A percentile compares a stretch with the other conserved stretches of the same genome.
Evolutionary conservation across 2,888 invertebrate species (phyloP).

Genomic region (Netelia virgata): DNA sequence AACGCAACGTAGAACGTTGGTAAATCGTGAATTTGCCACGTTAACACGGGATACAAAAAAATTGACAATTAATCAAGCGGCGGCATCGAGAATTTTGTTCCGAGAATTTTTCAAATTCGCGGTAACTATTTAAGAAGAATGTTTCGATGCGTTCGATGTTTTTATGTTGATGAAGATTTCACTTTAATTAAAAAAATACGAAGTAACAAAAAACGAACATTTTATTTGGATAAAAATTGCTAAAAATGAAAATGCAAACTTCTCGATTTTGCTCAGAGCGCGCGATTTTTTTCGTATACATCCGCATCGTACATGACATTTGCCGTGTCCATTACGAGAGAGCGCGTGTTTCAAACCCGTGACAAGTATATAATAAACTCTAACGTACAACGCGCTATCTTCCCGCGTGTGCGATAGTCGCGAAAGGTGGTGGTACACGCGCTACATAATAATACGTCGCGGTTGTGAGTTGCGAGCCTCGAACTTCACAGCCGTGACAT

Average conservation of each 20-base stretch:
- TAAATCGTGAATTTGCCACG: constrained; percentile 37
- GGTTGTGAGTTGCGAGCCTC: constrained; percentile 77
- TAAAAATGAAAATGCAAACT: background rate
- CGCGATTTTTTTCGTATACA: background rate
- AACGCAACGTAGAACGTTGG: constrained; percentile 42
- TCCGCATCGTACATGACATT: background rate
- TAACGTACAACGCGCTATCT: constrained; percentile 15
- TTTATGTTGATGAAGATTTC: background rate
- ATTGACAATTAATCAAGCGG: constrained; percentile 55
- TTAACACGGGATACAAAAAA: constrained; percentile 43
- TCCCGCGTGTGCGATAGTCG: constrained; percentile 25
- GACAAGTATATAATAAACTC: background rate
- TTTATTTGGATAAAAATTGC: too few species aligned
- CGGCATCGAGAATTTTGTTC: constrained; percentile 46
- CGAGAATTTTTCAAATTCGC: background rate
- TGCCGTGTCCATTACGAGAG: background rate
- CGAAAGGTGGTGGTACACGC: constrained; percentile 64
- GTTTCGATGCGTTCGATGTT: background rate
- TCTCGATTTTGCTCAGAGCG: background rate
- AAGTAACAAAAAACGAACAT: too few species aligned
- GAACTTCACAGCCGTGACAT: constrained; percentile 70
- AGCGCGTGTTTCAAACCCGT: background rate
- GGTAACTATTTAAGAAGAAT: background rate
- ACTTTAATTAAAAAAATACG: too few species aligned
- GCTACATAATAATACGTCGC: constrained; percentile 60